A percentile compares a stretch with the other conserved stretches of the same genome.
Conservation (phyloP, 1,140 invertebrate genomes). For the Penaeus vannamei region DNA sequence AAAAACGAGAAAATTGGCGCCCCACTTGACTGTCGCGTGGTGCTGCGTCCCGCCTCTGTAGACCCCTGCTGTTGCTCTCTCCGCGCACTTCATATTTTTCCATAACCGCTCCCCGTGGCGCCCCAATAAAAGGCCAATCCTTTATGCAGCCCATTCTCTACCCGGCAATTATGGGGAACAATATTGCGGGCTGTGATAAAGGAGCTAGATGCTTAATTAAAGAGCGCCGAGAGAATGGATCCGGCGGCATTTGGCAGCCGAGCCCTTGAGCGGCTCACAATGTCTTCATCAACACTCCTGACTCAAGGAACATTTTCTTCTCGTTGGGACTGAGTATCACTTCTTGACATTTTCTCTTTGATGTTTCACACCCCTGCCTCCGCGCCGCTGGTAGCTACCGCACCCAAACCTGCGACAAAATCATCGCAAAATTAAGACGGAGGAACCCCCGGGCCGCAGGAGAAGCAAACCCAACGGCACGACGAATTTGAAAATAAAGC, state of each 20-base stretch:
- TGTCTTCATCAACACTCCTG: conserved; percentile 57
- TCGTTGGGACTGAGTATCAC: background rate
- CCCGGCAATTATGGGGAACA: conserved; percentile 29
- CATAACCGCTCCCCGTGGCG: conserved; percentile 16
- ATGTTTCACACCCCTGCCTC: too few species aligned
- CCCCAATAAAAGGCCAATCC: conserved; percentile 41
- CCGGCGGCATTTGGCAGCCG: conserved; percentile 35
- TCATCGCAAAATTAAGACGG: too few species aligned
- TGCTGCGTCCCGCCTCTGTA: conserved; percentile 35
- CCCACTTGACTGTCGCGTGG: conserved; percentile 52
- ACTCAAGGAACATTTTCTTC: conserved; percentile 41
- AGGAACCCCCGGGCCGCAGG: background rate
- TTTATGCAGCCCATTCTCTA: conserved; percentile 34
- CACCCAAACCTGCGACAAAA: too few species aligned
- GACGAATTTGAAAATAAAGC: conserved; percentile 22
- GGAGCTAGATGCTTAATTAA: conserved; percentile 8
- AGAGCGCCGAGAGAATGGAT: background rate
- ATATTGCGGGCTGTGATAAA: conserved; percentile 20
- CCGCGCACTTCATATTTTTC: conserved; percentile 29
- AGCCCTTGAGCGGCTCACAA: conserved; percentile 43
- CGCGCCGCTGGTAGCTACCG: too few species aligned
- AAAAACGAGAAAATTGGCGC: conserved; percentile 52
- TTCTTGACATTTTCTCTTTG: too few species aligned
- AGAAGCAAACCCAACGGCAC: too few species aligned
- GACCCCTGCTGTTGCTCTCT: conserved; percentile 24